Evolutionary conservation across 2,113 vertebrate species (phyloP).

Genomic region (Cricetomys ansorgei): DNA sequence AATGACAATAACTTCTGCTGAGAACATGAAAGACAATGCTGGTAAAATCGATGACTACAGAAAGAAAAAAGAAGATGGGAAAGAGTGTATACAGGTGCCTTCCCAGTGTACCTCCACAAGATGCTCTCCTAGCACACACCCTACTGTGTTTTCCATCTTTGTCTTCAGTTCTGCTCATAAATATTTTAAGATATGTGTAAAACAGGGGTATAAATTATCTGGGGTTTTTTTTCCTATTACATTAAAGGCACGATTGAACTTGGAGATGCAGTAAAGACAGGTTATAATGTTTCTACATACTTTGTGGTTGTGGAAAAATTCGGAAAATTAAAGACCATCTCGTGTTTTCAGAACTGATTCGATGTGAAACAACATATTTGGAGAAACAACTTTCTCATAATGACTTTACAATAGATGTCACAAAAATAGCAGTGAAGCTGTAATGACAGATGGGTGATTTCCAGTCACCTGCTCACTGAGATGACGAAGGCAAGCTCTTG

Average conservation of each 20-base stretch:
- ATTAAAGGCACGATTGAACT: background rate
- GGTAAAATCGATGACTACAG: background rate
- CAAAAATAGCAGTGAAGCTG: slow-evolving; percentile 32
- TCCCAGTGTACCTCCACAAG: too few relatives aligned
- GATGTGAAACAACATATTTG: background rate
- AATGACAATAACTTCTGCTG: background rate
- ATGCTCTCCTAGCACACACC: too few relatives aligned
- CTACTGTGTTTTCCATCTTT: background rate
- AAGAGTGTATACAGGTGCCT: background rate
- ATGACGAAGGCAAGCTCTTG: background rate
- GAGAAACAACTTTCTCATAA: background rate
- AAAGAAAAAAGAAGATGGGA: background rate
- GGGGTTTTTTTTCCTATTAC: background rate
- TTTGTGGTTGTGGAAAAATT: slow-evolving; percentile 33
- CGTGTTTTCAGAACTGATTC: slow-evolving; percentile 43
- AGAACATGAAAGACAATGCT: background rate
- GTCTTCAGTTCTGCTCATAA: background rate
- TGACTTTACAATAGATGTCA: background rate
- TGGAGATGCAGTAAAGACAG: slow-evolving; percentile 27
- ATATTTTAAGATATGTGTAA: background rate
- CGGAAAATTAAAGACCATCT: slow-evolving; percentile 31
- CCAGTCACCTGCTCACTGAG: slow-evolving; percentile 69
- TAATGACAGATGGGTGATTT: background rate
- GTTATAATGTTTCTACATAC: slow-evolving; percentile 21
- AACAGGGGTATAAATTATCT: slow-evolving; percentile 31